Percentiles rank a stretch among this genome's conserved stretches.
Evolutionary conservation across 1,140 invertebrate genomes (phyloP).

Genomic region (Rhopalosiphum padi): DNA sequence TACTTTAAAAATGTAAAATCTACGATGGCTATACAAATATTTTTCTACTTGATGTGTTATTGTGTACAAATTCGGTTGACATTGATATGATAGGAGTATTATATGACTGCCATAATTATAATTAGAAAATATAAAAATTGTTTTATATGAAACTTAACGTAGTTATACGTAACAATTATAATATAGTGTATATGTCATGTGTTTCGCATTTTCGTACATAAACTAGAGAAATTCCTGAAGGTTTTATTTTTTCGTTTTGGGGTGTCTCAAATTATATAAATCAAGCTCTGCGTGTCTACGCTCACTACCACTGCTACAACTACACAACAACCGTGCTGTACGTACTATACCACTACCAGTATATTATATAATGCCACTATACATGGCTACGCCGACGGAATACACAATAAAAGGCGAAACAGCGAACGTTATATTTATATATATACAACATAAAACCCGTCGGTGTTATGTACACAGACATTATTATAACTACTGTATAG

Average conservation of each 20-base stretch:
- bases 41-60: not conserved
- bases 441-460: not conserved
- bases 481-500: conserved; percentile 25
- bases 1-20: not conserved
- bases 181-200: not conserved
- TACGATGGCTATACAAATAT: not conserved
- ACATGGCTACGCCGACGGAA: not conserved
- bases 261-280: conserved; percentile 16
- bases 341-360: not conserved
- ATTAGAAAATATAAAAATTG: not conserved
- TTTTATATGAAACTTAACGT: not conserved
- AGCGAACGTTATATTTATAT: not conserved
- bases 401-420: conserved; percentile 25
- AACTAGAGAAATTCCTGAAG: not conserved
- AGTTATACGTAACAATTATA: not conserved
- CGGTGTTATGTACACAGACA: not conserved
- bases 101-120: not conserved
- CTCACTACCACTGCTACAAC: not conserved
- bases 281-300: not conserved
- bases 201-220: not conserved
- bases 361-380: not conserved
- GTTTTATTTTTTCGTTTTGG: not conserved
- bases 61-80: not conserved
- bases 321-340: not conserved
- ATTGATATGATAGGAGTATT: not conserved